Conservation (phyloP, 2,113 vertebrate species). For the Lepisosteus osseus region DNA sequence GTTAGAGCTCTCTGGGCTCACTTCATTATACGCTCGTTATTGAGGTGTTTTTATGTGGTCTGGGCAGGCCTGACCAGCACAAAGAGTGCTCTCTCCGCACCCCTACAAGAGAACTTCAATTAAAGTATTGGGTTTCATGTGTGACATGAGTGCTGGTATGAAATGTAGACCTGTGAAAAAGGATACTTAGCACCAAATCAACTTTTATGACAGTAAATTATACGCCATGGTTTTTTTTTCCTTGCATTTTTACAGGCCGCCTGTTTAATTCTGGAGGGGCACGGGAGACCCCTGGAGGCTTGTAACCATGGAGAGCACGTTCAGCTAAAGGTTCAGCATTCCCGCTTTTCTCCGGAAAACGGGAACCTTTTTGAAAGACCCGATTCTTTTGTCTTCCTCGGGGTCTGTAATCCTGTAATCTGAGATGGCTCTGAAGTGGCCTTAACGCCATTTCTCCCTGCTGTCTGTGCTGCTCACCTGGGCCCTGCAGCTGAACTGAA, state of each 20-base stretch:
- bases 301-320: background rate
- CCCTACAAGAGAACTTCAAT: conserved; percentile 21
- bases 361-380: too few species aligned
- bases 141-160: conserved; percentile 32
- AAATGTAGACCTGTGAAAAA: conserved; percentile 51
- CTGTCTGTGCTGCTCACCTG: too few species aligned
- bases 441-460: too few species aligned
- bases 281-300: conserved; percentile 2
- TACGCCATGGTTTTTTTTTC: conserved; percentile 25
- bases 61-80: conserved; percentile 11
- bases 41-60: conserved; percentile 25
- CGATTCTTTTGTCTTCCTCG: too few species aligned
- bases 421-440: too few species aligned
- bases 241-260: conserved; percentile 13
- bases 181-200: conserved; percentile 50
- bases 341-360: too few species aligned
- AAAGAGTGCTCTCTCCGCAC: conserved; percentile 15
- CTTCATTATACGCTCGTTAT: conserved; percentile 30
- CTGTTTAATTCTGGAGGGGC: conserved; percentile 10
- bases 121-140: conserved; percentile 36
- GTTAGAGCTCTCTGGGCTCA: conserved; percentile 24
- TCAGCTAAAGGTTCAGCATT: background rate
- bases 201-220: conserved; percentile 58
- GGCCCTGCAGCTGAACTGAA: too few species aligned
- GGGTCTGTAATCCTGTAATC: too few species aligned